Percentiles rank a stretch among this genome's conserved stretches.
Conservation (phyloP, 2,888 invertebrate species). For the Synergus laeviventris region DNA sequence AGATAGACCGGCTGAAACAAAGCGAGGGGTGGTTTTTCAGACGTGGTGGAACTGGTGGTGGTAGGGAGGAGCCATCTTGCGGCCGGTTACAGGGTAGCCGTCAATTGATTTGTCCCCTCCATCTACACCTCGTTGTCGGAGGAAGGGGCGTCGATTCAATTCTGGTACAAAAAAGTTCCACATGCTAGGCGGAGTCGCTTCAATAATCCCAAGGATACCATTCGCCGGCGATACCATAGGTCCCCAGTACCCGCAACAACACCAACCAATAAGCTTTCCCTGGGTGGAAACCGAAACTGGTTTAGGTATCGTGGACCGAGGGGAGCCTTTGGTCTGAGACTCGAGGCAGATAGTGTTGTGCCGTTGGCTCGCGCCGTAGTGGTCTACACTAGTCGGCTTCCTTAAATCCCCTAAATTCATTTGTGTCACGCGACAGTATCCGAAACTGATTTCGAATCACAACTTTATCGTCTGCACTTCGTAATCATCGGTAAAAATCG, state of each 20-base stretch:
- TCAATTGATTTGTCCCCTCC: constrained; percentile 75
- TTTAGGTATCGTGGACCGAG: constrained; percentile 64
- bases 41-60: constrained; percentile 52
- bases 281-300: constrained; percentile 70
- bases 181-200: constrained; percentile 62
- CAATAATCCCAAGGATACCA: constrained; percentile 56
- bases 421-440: constrained; percentile 36
- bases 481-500: not conserved
- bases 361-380: constrained; percentile 75
- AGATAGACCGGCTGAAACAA: constrained; percentile 40
- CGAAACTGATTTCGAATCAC: constrained; percentile 3
- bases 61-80: constrained; percentile 76
- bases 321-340: constrained; percentile 69
- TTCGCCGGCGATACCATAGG: constrained; percentile 61
- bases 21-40: constrained; percentile 59
- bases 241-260: constrained; percentile 54
- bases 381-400: constrained; percentile 64
- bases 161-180: constrained; percentile 69
- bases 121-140: constrained; percentile 43
- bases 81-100: constrained; percentile 71
- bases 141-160: constrained; percentile 73
- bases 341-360: constrained; percentile 74
- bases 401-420: constrained; percentile 55
- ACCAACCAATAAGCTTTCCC: constrained; percentile 63
- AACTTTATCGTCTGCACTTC: not conserved